Conservation (phyloP, 2,888 invertebrate genomes). For the Patella pellucida region DNA sequence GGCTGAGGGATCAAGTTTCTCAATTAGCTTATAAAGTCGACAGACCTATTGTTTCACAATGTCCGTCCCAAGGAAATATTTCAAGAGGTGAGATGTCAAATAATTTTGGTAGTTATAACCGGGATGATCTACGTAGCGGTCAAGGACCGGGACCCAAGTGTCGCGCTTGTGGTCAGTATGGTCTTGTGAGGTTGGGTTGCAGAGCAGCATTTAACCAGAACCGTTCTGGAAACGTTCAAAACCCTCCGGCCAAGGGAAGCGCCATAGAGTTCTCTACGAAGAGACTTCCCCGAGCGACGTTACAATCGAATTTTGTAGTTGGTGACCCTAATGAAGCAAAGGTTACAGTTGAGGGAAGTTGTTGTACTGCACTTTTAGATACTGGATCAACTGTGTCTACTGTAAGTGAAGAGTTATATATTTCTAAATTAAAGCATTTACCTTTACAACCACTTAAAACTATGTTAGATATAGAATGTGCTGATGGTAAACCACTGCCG, state of each 20-base stretch:
- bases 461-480: neutral
- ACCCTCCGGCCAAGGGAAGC: neutral
- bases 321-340: neutral
- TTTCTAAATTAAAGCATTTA: neutral
- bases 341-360: neutral
- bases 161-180: too few species aligned
- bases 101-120: neutral
- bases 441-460: neutral
- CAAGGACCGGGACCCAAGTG: too few species aligned
- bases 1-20: too few species aligned
- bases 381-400: neutral
- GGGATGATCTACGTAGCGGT: neutral
- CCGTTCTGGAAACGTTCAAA: neutral
- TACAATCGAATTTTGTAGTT: neutral
- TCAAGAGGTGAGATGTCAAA: neutral
- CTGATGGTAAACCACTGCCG: neutral
- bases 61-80: too few species aligned
- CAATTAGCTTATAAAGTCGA: too few species aligned
- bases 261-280: neutral
- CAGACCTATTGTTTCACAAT: too few species aligned
- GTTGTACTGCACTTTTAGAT: neutral
- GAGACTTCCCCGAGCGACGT: neutral
- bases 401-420: neutral
- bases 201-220: neutral
- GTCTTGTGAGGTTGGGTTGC: neutral